phyloP scores from a whole-genome alignment of 1,140 invertebrate genomes.

The Heliconius himera region DNA sequence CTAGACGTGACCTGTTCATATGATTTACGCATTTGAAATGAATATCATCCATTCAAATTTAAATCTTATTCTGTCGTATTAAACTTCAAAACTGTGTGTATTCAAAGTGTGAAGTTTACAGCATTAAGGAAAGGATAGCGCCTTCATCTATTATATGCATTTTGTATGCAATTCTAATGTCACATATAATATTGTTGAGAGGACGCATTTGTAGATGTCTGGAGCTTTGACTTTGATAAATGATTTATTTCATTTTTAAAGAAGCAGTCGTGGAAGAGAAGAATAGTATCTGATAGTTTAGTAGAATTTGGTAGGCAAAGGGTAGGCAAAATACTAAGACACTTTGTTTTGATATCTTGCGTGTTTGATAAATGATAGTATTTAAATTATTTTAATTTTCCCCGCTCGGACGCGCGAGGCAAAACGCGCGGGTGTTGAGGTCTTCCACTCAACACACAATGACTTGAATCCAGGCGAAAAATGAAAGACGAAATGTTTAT shows the following conservation, averaged over 20 bases:
- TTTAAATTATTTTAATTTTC: too few relatives aligned
- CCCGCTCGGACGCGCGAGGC: too few relatives aligned
- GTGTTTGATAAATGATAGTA: too few relatives aligned
- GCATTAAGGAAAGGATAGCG: slow-evolving; percentile 25
- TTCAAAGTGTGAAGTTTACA: not conserved
- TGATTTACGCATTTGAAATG: slow-evolving; percentile 1
- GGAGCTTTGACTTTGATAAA: not conserved
- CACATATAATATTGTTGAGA: slow-evolving; percentile 9
- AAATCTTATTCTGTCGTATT: not conserved
- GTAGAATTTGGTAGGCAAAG: too few relatives aligned
- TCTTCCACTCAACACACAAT: too few relatives aligned
- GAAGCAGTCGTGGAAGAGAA: not conserved
- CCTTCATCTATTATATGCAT: slow-evolving; percentile 44
- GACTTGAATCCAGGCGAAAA: too few relatives aligned
- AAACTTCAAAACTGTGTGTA: not conserved
- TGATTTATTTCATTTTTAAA: slow-evolving; percentile 1
- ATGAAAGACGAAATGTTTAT: too few relatives aligned
- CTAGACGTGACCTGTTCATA: slow-evolving; percentile 12
- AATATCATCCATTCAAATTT: not conserved
- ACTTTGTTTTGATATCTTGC: too few relatives aligned
- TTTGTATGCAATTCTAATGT: slow-evolving; percentile 23
- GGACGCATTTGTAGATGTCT: slow-evolving; percentile 1
- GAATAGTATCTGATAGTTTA: too few relatives aligned
- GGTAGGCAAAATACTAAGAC: not conserved
- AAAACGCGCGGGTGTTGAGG: too few relatives aligned